Percentiles rank a stretch among this genome's conserved stretches.
phyloP scores from a whole-genome alignment of 2,113 vertebrate species.

The Zosterops hypoxanthus region DNA sequence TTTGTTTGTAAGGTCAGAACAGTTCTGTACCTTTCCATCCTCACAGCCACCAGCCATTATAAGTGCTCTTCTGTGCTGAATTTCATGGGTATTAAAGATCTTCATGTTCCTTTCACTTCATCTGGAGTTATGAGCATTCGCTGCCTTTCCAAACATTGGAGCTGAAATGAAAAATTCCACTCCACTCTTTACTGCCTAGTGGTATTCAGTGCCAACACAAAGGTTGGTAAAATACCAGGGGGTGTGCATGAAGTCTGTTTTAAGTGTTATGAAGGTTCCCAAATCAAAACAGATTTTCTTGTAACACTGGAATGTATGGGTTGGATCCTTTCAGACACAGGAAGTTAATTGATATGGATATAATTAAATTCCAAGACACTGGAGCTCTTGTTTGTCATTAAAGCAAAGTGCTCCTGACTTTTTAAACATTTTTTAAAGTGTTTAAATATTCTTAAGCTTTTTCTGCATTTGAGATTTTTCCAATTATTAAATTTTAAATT shows the following conservation, averaged over 20 bases:
- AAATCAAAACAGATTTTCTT: neutral
- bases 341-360: neutral
- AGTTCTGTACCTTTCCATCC: neutral
- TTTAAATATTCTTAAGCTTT: neutral
- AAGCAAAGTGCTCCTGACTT: neutral
- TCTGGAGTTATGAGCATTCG: neutral
- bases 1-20: neutral
- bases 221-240: slow-evolving; percentile 1
- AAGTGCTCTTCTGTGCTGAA: neutral
- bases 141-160: neutral
- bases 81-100: neutral
- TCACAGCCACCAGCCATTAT: neutral
- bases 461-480: neutral
- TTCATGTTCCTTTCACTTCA: slow-evolving; percentile 7
- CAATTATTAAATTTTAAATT: neutral
- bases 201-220: neutral
- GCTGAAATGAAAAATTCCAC: slow-evolving; percentile 6
- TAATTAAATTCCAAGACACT: neutral
- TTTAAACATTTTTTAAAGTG: neutral
- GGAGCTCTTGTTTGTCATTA: neutral
- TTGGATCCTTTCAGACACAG: neutral
- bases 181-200: neutral
- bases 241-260: neutral
- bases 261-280: neutral
- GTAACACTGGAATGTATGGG: neutral